These are phyloP conservation scores for Benthosema pterotum DNA, from an alignment of 2,797 vertebrate species.

Conservation along the genomic window DNA sequence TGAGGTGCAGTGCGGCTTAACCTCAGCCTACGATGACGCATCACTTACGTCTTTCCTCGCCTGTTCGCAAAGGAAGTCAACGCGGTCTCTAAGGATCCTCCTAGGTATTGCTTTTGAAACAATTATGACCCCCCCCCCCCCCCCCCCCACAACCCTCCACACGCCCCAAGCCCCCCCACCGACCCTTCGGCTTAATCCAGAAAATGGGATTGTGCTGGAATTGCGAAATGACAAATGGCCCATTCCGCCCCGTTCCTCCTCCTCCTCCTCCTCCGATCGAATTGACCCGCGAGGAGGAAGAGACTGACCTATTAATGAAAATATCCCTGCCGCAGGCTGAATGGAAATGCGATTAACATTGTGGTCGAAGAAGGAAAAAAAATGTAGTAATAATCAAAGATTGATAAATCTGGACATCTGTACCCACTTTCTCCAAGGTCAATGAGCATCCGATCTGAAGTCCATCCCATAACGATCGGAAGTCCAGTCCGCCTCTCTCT, in stretches of 20 bases:
- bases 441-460: conserved; percentile 40
- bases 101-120: conserved; percentile 28
- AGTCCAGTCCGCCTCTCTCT: background rate
- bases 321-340: conserved; percentile 47
- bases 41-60: conserved; percentile 20
- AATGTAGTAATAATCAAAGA: conserved; percentile 56
- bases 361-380: conserved; percentile 39
- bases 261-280: conserved; percentile 38
- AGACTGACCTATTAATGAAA: conserved; percentile 44
- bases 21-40: conserved; percentile 34
- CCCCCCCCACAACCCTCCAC: conserved; percentile 45
- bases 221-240: conserved; percentile 53
- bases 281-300: conserved; percentile 53
- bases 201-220: conserved; percentile 31
- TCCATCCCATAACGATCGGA: conserved; percentile 42
- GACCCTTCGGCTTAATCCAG: conserved; percentile 30
- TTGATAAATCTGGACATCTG: conserved; percentile 51
- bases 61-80: conserved; percentile 16
- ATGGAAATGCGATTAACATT: conserved; percentile 62
- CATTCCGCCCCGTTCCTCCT: conserved; percentile 43
- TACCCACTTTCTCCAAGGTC: conserved; percentile 56
- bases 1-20: conserved; percentile 22
- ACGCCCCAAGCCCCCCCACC: conserved; percentile 30
- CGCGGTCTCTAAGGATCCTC: conserved; percentile 36
- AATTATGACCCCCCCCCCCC: conserved; percentile 34